phyloP scores from a whole-genome alignment of 2,888 invertebrate genomes.

The Xanthostigma xanthostigma region DNA sequence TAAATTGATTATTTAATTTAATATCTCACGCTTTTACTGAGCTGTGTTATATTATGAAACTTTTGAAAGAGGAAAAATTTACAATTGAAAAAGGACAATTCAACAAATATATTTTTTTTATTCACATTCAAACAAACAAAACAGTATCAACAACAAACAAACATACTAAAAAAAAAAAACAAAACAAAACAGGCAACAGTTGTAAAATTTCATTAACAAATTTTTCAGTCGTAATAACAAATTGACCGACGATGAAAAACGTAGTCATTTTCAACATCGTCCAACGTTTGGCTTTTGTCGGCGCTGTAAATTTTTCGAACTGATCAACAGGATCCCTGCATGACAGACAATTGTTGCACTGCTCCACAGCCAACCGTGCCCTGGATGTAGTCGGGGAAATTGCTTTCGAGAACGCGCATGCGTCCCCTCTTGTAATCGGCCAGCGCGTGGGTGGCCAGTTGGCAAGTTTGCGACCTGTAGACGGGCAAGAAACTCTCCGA shows the following conservation, averaged over 20 bases:
- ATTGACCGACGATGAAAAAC: conserved; percentile 3
- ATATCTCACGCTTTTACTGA: too few species aligned
- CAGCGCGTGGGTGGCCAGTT: conserved; percentile 40
- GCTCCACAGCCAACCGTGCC: conserved; percentile 45
- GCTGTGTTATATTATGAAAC: too few species aligned
- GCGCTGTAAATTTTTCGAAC: conserved; percentile 7
- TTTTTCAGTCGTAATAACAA: not conserved
- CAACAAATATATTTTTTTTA: too few species aligned
- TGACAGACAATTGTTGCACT: conserved; percentile 31
- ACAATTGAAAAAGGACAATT: too few species aligned
- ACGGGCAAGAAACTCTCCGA: conserved; percentile 34
- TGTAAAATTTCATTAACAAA: too few species aligned
- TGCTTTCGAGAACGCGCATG: conserved; percentile 45
- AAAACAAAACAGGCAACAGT: too few species aligned
- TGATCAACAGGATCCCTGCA: conserved; percentile 17
- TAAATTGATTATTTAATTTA: too few species aligned
- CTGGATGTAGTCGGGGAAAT: conserved; percentile 46
- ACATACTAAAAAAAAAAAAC: conserved; percentile 1
- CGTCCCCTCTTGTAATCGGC: conserved; percentile 38
- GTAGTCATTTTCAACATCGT: conserved; percentile 3
- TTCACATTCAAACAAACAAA: not conserved
- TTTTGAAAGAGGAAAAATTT: too few species aligned
- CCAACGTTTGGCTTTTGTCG: conserved; percentile 11
- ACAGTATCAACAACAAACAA: not conserved
- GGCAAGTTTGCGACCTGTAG: conserved; percentile 35